Percentiles rank a stretch among this genome's conserved stretches.
Conservation (phyloP, 2,888 invertebrate genomes). For the Pachydiplax longipennis region DNA sequence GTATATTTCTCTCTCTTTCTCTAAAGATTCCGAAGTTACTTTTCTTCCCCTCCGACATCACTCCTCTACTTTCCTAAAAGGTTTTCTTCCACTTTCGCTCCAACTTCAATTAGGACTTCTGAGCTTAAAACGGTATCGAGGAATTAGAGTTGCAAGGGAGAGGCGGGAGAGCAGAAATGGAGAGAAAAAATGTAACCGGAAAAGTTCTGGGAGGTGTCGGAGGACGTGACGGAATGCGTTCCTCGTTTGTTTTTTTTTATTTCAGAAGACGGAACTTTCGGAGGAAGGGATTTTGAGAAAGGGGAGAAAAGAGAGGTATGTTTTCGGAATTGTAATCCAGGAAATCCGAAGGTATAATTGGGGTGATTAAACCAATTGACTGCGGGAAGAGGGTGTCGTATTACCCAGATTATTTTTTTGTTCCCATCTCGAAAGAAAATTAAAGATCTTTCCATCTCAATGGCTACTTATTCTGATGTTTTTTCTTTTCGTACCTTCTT, state of each 20-base stretch:
- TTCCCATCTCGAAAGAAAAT: too few species aligned
- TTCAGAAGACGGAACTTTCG: neutral
- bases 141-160: neutral
- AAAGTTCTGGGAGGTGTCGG: neutral
- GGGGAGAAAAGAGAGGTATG: neutral
- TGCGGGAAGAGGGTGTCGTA: neutral
- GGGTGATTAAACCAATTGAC: neutral
- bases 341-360: neutral
- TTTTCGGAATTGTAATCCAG: neutral
- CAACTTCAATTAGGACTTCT: constrained; percentile 26
- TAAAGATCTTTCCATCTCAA: too few species aligned
- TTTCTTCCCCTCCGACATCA: neutral
- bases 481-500: too few species aligned
- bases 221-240: constrained; percentile 6
- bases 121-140: constrained; percentile 11
- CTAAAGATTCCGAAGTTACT: neutral
- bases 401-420: neutral
- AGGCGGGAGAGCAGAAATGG: neutral
- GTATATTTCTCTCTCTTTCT: neutral
- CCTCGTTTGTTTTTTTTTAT: neutral
- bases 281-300: neutral
- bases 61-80: constrained; percentile 5
- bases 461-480: too few species aligned
- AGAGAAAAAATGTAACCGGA: neutral
- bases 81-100: constrained; percentile 6